Conservation (phyloP, 1,140 invertebrate genomes). For the Drosophila serrata region DNA sequence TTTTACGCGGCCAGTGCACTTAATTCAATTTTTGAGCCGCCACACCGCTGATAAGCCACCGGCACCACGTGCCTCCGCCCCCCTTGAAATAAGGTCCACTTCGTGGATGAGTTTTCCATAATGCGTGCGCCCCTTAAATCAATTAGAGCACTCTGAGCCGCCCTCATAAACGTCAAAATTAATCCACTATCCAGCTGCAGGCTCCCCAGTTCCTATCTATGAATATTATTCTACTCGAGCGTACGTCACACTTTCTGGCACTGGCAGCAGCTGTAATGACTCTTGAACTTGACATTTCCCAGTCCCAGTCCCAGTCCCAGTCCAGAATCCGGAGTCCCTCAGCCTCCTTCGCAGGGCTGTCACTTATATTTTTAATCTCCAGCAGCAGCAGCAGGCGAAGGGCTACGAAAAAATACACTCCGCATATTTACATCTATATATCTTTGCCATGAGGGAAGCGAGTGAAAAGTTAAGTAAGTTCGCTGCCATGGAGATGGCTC, state of each 20-base stretch:
- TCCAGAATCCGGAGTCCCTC: constrained; percentile 10
- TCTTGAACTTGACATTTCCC: constrained; percentile 83
- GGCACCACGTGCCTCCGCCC: constrained; percentile 32
- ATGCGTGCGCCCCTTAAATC: constrained; percentile 55
- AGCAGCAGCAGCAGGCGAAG: constrained; percentile 59
- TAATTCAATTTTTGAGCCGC: constrained; percentile 56
- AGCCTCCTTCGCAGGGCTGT: constrained; percentile 47
- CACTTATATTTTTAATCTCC: constrained; percentile 80
- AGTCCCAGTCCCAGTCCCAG: constrained; percentile 56
- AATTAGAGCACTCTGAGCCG: constrained; percentile 77
- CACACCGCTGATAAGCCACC: constrained; percentile 42
- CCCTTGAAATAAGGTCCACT: constrained; percentile 2
- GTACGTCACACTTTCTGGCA: constrained; percentile 33
- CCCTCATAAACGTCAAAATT: constrained; percentile 80
- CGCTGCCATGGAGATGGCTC: constrained; percentile 24
- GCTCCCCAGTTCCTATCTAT: constrained; percentile 13
- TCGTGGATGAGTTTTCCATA: constrained; percentile 37
- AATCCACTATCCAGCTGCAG: constrained; percentile 73
- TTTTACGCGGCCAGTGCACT: constrained; percentile 68
- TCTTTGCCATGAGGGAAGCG: constrained; percentile 21
- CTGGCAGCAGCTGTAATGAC: constrained; percentile 76
- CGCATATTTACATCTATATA: constrained; percentile 26
- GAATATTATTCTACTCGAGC: constrained; percentile 33
- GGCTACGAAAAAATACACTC: constrained; percentile 39
- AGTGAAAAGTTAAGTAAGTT: constrained; percentile 60